phyloP scores from a whole-genome alignment of 53 echinoderm and acorn worm species.

The Apostichopus leukothele region DNA sequence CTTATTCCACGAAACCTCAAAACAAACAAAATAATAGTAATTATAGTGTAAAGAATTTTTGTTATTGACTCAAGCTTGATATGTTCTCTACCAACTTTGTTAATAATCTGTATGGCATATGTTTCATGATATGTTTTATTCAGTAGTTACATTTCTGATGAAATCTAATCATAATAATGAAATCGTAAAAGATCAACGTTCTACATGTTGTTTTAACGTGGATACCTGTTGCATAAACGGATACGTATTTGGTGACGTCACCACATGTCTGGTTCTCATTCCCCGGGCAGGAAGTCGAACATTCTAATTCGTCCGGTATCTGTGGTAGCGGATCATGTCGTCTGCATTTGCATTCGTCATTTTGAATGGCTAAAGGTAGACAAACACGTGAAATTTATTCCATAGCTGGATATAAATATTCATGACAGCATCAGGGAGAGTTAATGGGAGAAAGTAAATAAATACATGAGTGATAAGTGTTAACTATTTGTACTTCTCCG shows the following conservation, averaged over 20 bases:
- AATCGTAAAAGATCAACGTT: neutral
- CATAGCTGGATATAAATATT: neutral
- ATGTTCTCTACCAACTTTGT: too few relatives aligned
- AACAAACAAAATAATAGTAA: too few relatives aligned
- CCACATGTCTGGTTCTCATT: constrained; percentile 64
- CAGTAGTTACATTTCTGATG: too few relatives aligned
- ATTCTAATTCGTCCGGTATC: constrained; percentile 38
- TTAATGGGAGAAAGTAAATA: too few relatives aligned
- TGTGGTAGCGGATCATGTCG: constrained; percentile 53
- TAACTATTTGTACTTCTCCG: too few relatives aligned
- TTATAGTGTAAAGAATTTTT: too few relatives aligned
- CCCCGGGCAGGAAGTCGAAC: constrained; percentile 57
- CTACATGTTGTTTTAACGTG: neutral
- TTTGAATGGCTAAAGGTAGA: constrained; percentile 1
- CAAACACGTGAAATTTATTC: neutral
- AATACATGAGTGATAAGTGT: too few relatives aligned
- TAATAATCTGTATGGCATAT: too few relatives aligned
- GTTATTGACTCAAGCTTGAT: too few relatives aligned
- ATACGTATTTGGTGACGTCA: constrained; percentile 48
- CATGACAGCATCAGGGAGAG: neutral
- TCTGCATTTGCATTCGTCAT: constrained; percentile 51
- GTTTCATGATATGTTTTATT: too few relatives aligned
- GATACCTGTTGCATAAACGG: constrained; percentile 65
- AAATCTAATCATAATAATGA: too few relatives aligned
- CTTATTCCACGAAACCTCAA: too few relatives aligned